phyloP scores from a whole-genome alignment of 2,797 vertebrate species.

The Schizopygopsis malacanthus region DNA sequence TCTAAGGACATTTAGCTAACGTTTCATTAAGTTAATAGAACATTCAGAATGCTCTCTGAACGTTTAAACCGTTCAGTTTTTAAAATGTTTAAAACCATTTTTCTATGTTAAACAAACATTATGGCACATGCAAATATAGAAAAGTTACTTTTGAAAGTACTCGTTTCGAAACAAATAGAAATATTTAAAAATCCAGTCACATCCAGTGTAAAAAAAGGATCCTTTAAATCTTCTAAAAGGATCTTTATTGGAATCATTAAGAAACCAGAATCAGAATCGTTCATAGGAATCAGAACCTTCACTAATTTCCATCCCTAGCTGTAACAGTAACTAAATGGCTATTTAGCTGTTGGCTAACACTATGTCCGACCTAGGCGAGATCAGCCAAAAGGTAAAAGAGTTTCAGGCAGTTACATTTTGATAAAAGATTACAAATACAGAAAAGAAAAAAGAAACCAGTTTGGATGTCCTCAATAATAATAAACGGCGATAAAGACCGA shows the following conservation, averaged over 20 bases:
- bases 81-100: neutral
- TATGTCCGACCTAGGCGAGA: neutral
- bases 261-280: too few species aligned
- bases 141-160: too few species aligned
- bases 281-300: too few species aligned
- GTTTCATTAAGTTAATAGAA: too few species aligned
- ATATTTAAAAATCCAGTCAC: too few species aligned
- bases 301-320: neutral
- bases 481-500: neutral
- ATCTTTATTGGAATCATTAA: too few species aligned
- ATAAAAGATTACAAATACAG: neutral
- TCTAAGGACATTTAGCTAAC: neutral
- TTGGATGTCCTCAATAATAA: neutral
- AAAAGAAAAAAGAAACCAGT: neutral
- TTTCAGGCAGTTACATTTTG: neutral
- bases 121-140: too few species aligned
- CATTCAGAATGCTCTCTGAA: too few species aligned
- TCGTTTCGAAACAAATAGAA: too few species aligned
- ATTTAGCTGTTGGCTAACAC: neutral
- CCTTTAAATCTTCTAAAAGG: too few species aligned
- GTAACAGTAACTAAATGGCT: neutral
- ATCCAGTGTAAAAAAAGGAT: too few species aligned
- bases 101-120: neutral
- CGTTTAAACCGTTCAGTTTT: neutral
- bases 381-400: neutral